Evolutionary conservation across 2,797 vertebrate species (phyloP), one percentile per base, ranked within the genome.

Genomic region (Mus caroli): DNA sequence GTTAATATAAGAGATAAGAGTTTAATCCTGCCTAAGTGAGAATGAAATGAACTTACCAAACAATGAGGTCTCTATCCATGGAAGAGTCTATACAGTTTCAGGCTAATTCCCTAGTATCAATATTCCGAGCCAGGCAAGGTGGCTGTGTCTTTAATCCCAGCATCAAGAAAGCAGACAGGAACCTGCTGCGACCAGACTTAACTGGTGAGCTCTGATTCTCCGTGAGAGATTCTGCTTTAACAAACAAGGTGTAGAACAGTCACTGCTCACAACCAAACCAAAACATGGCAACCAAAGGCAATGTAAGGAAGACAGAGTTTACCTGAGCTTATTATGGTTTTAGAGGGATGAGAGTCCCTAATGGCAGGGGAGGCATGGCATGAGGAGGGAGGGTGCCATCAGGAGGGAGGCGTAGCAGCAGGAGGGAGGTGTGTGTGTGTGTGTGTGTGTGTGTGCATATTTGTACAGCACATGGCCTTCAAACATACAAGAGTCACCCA

Each of bases 21-120:
- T 83, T 83, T 90, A 69, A 86, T 87, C 8, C n/a, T 76, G 31
- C 80, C 85, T n/a, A 40, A 56, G 75, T 60, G 90, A 95, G 89
- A 88, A 79, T 77, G n/a, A 56, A 50, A 88, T 94, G 54, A 94
- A 46, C 67, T 76, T 43, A 87, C 3, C 77, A 20, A 73, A 40
- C n/a, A 92, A 75, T 28, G 52, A 79, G 28, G 56, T 77, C 50
- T 89, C n/a, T 6, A 22, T 69, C 52, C 19, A 20, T 80, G 79
- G 77, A 90, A 64, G 67, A 69, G 71, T 75, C 90, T 82, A 10
- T 0, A 0, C 12, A 62, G 50, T 77, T 54, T n/a, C 88, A 84
- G 80, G 50, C 2, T 91, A 62, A 89, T 86, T 88, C 62, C 62
- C 60, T 31, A 76, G 73, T 60, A 31, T 67, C 71, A 56, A 31